phyloP scores from a whole-genome alignment of 2,888 invertebrate genomes.

The Drosophila monieri region DNA sequence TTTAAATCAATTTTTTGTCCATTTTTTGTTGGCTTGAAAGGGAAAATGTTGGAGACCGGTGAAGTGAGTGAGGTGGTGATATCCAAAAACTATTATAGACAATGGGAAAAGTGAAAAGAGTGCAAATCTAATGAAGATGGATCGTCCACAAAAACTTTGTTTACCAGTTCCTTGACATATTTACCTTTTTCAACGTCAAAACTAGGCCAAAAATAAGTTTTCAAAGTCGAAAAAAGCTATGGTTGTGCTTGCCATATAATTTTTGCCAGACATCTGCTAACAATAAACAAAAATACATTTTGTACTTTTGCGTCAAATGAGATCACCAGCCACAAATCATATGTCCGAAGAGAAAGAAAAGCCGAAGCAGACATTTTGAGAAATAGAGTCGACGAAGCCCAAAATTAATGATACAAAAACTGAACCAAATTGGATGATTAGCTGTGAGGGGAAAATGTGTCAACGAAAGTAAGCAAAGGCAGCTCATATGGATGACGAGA shows the following conservation, averaged over 20 bases:
- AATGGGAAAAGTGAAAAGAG: neutral
- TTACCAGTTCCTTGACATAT: slow-evolving; percentile 69
- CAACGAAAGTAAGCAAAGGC: slow-evolving; percentile 68
- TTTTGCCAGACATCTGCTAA: slow-evolving; percentile 62
- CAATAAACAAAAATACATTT: slow-evolving; percentile 60
- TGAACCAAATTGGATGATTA: slow-evolving; percentile 52
- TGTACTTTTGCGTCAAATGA: slow-evolving; percentile 57
- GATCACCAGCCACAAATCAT: slow-evolving; percentile 60
- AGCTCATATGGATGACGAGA: slow-evolving; percentile 18
- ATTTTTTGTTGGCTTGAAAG: neutral
- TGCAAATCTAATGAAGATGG: slow-evolving; percentile 6
- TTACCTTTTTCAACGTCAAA: slow-evolving; percentile 46
- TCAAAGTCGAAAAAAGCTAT: slow-evolving; percentile 24
- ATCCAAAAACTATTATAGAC: neutral
- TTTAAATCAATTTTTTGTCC: slow-evolving; percentile 11
- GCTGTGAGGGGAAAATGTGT: slow-evolving; percentile 57
- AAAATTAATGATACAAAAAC: slow-evolving; percentile 41
- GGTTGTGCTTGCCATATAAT: slow-evolving; percentile 23
- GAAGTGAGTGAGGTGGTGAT: slow-evolving; percentile 57
- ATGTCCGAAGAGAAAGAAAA: slow-evolving; percentile 32
- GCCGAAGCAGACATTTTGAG: slow-evolving; percentile 31
- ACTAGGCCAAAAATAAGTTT: slow-evolving; percentile 34
- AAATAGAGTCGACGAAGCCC: slow-evolving; percentile 41
- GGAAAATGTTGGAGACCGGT: slow-evolving; percentile 61
- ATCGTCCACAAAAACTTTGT: slow-evolving; percentile 20